These are phyloP conservation scores for Rhabdomys dilectus DNA, from an alignment of 2,113 vertebrate species.

Conservation along the genomic window DNA sequence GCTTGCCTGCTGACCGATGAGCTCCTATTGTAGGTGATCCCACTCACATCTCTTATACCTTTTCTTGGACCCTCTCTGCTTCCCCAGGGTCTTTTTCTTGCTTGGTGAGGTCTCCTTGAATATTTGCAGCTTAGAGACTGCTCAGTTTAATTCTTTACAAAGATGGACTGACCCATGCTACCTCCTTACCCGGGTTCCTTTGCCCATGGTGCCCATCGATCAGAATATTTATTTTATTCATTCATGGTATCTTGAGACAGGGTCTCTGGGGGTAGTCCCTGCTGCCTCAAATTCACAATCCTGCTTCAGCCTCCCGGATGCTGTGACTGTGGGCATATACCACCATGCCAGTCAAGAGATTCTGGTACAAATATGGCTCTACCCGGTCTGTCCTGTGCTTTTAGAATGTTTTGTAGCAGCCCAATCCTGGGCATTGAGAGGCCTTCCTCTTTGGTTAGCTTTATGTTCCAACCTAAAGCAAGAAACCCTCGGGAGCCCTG, in stretches of 20 bases:
- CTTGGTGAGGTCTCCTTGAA: too few species aligned
- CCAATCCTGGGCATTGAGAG: neutral
- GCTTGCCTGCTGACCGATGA: neutral
- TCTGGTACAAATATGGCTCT: neutral
- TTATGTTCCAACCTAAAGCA: neutral
- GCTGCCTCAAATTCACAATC: neutral
- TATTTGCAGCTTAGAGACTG: fast-evolving
- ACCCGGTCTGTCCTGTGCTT: neutral
- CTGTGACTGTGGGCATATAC: neutral
- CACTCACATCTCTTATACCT: neutral
- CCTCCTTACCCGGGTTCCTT: fast-evolving
- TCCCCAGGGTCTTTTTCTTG: neutral
- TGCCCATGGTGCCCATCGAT: neutral
- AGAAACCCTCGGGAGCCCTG: neutral
- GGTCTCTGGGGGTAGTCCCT: neutral
- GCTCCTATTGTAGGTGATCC: neutral
- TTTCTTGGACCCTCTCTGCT: neutral
- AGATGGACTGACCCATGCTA: fast-evolving
- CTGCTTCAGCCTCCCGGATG: neutral
- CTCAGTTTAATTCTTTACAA: neutral
- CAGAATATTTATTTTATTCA: too few species aligned
- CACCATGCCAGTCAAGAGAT: neutral
- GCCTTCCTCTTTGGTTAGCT: neutral
- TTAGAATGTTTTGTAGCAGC: neutral
- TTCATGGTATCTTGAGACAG: neutral